These are phyloP conservation scores for Furnarius figulus DNA, from an alignment of 2,113 vertebrate species.

Conservation along the genomic window DNA sequence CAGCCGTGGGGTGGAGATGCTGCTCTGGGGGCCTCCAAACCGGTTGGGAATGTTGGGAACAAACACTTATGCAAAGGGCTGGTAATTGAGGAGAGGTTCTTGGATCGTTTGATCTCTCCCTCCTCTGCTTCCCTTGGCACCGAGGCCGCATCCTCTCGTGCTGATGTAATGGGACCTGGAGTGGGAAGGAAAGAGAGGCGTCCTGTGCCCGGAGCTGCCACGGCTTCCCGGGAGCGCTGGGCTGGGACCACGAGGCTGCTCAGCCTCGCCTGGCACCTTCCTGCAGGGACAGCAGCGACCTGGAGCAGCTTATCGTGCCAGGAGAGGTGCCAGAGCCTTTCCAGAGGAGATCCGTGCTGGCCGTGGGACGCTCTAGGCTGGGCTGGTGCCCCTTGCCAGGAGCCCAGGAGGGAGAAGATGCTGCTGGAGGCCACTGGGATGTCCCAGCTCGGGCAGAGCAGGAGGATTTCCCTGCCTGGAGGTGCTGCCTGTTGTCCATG, in stretches of 20 bases:
- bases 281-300: background rate
- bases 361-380: background rate
- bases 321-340: background rate
- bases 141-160: background rate
- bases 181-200: background rate
- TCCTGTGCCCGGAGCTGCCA: background rate
- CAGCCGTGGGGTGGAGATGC: background rate
- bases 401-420: background rate
- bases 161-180: background rate
- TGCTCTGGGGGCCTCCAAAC: background rate
- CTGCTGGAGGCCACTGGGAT: accelerated
- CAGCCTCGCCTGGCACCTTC: background rate
- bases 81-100: background rate
- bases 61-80: background rate
- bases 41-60: slow-evolving; percentile 1
- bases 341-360: accelerated
- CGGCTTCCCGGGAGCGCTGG: background rate
- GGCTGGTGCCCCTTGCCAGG: background rate
- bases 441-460: background rate
- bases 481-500: accelerated
- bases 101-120: slow-evolving; percentile 21
- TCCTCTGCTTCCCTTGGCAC: slow-evolving; percentile 49
- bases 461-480: background rate
- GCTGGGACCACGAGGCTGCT: background rate
- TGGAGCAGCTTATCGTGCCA: background rate